phyloP scores from a whole-genome alignment of 2,888 invertebrate genomes.

The Eristalis pertinax region DNA sequence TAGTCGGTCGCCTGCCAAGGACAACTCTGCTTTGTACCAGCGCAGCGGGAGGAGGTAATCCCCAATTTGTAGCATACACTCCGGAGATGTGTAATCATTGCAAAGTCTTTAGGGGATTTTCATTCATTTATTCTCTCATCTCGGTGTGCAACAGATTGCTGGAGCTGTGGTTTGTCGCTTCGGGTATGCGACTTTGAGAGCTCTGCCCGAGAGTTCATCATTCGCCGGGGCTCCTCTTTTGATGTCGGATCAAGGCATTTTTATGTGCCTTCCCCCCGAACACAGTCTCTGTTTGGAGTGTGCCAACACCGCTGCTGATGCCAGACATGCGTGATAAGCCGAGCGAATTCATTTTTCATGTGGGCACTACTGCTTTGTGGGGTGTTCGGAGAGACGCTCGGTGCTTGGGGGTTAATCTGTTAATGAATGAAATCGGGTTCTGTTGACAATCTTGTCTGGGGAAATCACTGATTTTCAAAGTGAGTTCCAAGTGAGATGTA shows the following conservation, averaged over 20 bases:
- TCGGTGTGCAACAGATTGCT: slow-evolving; percentile 60
- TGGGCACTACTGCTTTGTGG: not conserved
- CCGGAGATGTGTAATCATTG: slow-evolving; percentile 70
- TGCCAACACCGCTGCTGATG: slow-evolving; percentile 20
- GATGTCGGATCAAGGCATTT: slow-evolving; percentile 36
- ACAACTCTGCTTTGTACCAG: not conserved
- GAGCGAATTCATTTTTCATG: slow-evolving; percentile 28
- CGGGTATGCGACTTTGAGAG: slow-evolving; percentile 32
- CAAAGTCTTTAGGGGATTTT: slow-evolving; percentile 68
- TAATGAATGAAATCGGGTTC: not conserved
- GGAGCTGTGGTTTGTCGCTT: slow-evolving; percentile 26
- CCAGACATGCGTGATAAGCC: slow-evolving; percentile 37
- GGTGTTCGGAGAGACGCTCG: not conserved
- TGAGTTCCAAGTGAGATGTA: not conserved
- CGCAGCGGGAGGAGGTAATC: slow-evolving; percentile 44
- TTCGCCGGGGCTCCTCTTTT: slow-evolving; percentile 13
- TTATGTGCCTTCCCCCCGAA: not conserved
- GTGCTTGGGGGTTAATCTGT: not conserved
- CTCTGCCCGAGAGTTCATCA: slow-evolving; percentile 27
- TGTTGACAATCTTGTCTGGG: not conserved
- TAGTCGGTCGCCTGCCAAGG: not conserved
- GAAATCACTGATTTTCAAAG: not conserved
- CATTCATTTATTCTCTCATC: slow-evolving; percentile 61
- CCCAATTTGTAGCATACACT: slow-evolving; percentile 66
- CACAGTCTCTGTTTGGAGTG: not conserved